A percentile compares a stretch with the other conserved stretches of the same genome.
phyloP scores from a whole-genome alignment of 2,888 invertebrate species.

The Drosophila mulleri region DNA sequence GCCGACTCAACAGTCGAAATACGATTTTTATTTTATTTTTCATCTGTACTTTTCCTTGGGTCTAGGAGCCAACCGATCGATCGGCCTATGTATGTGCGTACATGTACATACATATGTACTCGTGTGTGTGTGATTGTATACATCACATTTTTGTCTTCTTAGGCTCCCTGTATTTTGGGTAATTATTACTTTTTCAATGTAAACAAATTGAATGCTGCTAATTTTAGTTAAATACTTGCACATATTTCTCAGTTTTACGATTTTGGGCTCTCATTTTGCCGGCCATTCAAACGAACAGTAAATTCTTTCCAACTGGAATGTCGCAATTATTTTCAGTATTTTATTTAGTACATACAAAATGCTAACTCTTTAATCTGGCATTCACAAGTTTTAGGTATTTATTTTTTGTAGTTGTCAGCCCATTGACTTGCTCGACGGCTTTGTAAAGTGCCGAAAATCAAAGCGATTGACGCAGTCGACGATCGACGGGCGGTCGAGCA shows the following conservation, averaged over 20 bases:
- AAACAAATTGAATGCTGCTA: conserved; percentile 67
- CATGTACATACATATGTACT: background rate
- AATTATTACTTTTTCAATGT: conserved; percentile 81
- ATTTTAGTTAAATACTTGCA: conserved; percentile 69
- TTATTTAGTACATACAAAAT: background rate
- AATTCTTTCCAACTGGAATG: conserved; percentile 3
- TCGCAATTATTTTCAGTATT: background rate
- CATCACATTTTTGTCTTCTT: conserved; percentile 57
- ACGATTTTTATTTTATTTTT: conserved; percentile 16
- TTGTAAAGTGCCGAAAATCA: conserved; percentile 75
- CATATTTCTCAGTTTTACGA: conserved; percentile 31
- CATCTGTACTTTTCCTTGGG: conserved; percentile 18
- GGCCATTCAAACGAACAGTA: conserved; percentile 1
- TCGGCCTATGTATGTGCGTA: conserved; percentile 13
- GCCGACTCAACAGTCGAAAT: conserved; percentile 57
- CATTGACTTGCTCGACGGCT: conserved; percentile 46
- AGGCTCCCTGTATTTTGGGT: conserved; percentile 64
- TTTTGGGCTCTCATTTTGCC: conserved; percentile 44
- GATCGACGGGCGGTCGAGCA: conserved; percentile 62
- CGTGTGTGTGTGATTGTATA: conserved; percentile 1
- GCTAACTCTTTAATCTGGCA: background rate
- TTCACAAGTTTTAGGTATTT: conserved; percentile 11
- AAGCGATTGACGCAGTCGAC: conserved; percentile 58
- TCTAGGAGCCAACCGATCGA: conserved; percentile 28
- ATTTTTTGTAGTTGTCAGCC: conserved; percentile 51